Evolutionary conservation across 2,113 vertebrate species (phyloP).

Genomic region (Pterocles burchelli): DNA sequence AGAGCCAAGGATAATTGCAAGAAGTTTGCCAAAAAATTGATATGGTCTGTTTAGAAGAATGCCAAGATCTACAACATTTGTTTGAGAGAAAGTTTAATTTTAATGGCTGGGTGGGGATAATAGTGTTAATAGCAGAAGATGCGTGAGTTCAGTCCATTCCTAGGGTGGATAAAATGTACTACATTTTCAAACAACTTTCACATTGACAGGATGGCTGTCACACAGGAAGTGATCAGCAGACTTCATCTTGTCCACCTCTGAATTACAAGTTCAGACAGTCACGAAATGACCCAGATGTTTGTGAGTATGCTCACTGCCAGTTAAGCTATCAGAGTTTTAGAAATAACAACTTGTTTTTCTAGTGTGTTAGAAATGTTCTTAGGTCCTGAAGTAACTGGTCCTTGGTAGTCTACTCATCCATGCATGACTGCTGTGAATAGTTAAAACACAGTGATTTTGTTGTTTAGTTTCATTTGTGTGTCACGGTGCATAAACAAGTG

Average conservation of each 20-base stretch:
- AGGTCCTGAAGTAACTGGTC: neutral
- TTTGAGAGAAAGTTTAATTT: neutral
- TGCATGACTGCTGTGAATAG: neutral
- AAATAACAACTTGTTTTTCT: neutral
- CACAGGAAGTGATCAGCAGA: neutral
- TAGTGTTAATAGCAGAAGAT: neutral
- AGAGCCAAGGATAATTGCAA: neutral
- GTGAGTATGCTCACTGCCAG: neutral
- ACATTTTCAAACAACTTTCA: neutral
- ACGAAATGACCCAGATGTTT: neutral
- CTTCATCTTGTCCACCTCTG: neutral
- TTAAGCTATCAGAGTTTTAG: neutral
- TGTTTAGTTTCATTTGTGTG: neutral
- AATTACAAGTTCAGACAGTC: neutral
- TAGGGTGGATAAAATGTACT: neutral
- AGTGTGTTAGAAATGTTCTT: neutral
- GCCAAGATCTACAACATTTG: neutral
- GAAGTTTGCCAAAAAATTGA: neutral
- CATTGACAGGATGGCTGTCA: neutral
- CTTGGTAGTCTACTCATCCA: neutral
- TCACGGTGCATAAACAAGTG: neutral
- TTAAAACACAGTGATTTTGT: neutral
- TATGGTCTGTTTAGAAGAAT: neutral
- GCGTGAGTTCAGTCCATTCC: neutral
- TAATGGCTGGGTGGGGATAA: neutral